Evolutionary conservation across 2,888 invertebrate species (phyloP).

Genomic region (Liodrosophila aerea): DNA sequence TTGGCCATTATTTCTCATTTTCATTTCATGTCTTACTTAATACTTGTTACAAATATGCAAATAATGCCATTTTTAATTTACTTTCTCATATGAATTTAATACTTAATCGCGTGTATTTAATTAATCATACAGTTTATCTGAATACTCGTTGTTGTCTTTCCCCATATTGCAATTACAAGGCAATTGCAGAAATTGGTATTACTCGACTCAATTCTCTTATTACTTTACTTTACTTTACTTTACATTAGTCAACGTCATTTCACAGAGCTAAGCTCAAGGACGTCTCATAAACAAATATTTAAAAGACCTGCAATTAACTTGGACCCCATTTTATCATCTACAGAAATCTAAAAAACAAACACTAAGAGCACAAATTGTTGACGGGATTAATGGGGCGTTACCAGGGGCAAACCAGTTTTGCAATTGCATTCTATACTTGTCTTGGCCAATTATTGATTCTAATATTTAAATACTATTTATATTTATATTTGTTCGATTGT

Average conservation of each 20-base stretch:
- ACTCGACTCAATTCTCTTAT: conserved; percentile 1
- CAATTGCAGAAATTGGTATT: conserved; percentile 3
- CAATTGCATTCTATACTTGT: conserved; percentile 31
- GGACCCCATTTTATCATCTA: conserved; percentile 37
- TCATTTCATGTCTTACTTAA: too few species aligned
- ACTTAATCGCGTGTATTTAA: conserved; percentile 1
- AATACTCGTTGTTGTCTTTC: neutral
- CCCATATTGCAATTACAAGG: conserved; percentile 1
- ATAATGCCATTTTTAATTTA: conserved; percentile 5
- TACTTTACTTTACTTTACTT: conserved; percentile 3
- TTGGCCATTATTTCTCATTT: too few species aligned
- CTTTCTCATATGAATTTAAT: neutral
- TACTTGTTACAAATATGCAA: neutral
- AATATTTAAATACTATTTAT: conserved; percentile 9
- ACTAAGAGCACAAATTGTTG: conserved; percentile 31
- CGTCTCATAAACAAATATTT: conserved; percentile 24
- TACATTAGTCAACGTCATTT: conserved; percentile 30
- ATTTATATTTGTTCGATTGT: conserved; percentile 1
- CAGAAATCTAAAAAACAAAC: conserved; percentile 38
- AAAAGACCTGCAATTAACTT: conserved; percentile 41
- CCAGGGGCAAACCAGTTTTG: conserved; percentile 38
- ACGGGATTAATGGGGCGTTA: conserved; percentile 11
- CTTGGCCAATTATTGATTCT: conserved; percentile 25
- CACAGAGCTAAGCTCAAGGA: conserved; percentile 40
- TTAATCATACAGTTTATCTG: conserved; percentile 6